A percentile compares a stretch with the other conserved stretches of the same genome.
These are phyloP conservation scores for Phaethon lepturus DNA, from an alignment of 2,113 vertebrate species.

Conservation along the genomic window DNA sequence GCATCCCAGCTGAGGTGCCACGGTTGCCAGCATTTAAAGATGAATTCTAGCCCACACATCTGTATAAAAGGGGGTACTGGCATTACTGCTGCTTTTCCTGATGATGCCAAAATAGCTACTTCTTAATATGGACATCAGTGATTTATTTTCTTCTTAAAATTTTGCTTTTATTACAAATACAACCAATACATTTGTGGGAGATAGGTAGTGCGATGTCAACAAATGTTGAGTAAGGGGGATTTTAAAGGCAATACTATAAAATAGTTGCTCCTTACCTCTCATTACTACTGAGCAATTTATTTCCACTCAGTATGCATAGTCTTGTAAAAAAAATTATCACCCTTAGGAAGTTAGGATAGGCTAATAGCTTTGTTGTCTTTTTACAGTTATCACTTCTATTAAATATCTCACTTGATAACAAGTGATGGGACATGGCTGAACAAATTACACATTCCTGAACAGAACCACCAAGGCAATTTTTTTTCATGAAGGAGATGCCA, in stretches of 20 bases:
- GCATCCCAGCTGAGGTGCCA: background rate
- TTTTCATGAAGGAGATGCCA: background rate
- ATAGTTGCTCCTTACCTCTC: background rate
- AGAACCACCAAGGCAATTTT: background rate
- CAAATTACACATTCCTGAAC: background rate
- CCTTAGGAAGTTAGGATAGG: conserved; percentile 22
- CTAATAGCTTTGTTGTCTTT: conserved; percentile 33
- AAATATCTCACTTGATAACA: background rate
- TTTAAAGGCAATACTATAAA: conserved; percentile 8
- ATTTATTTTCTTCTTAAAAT: conserved; percentile 40
- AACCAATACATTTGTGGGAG: background rate
- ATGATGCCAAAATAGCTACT: background rate
- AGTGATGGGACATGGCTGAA: background rate
- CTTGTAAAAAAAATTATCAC: conserved; percentile 40
- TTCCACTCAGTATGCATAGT: conserved; percentile 18
- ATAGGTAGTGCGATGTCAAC: conserved; percentile 2
- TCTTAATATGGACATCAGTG: background rate
- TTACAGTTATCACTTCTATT: conserved; percentile 6
- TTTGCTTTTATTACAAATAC: conserved; percentile 53
- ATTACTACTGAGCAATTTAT: conserved; percentile 26
- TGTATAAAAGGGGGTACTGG: background rate
- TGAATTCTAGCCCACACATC: background rate
- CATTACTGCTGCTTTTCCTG: background rate
- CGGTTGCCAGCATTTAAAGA: background rate
- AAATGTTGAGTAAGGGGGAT: background rate